These are phyloP conservation scores for Cladorhizidae sp. DNA, from an alignment of 37 sponge, comb jelly and placozoan species.

Conservation along the genomic window DNA sequence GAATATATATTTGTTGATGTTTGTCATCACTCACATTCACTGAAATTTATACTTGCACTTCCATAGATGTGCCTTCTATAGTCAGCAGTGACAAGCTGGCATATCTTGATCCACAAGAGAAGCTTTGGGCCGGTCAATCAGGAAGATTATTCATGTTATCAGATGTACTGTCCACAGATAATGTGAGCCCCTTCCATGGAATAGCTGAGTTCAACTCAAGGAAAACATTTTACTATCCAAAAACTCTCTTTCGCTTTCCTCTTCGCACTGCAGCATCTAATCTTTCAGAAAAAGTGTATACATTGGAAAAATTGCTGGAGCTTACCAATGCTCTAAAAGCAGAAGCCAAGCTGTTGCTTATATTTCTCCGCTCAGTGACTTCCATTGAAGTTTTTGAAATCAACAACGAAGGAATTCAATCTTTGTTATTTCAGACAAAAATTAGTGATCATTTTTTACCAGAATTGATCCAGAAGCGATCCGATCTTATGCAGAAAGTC, in stretches of 20 bases:
- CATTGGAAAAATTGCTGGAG: slow-evolving; percentile 15
- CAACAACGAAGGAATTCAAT: background rate
- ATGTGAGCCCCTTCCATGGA: background rate
- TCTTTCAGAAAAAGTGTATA: slow-evolving; percentile 42
- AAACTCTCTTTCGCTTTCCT: slow-evolving; percentile 83
- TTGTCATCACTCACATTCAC: too few relatives aligned
- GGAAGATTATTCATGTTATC: slow-evolving; percentile 15
- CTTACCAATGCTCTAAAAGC: slow-evolving; percentile 30
- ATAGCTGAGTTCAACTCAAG: slow-evolving; percentile 22
- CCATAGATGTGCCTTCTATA: slow-evolving; percentile 67
- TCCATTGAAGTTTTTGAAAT: slow-evolving; percentile 43
- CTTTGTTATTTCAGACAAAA: background rate
- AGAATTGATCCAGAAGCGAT: background rate
- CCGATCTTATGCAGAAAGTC: background rate
- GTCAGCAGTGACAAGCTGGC: slow-evolving; percentile 65
- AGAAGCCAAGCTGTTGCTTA: slow-evolving; percentile 49
- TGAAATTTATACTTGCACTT: background rate
- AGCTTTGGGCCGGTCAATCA: slow-evolving; percentile 43
- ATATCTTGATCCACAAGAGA: slow-evolving; percentile 72
- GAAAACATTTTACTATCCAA: slow-evolving; percentile 6
- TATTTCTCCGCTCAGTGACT: slow-evolving; percentile 56
- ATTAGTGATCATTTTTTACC: background rate
- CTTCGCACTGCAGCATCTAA: slow-evolving; percentile 45
- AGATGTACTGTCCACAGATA: background rate
- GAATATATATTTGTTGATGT: too few relatives aligned